These are phyloP conservation scores for Oceanodroma leucorhoa DNA, from an alignment of 2,797 vertebrate genomes.

Conservation along the genomic window DNA sequence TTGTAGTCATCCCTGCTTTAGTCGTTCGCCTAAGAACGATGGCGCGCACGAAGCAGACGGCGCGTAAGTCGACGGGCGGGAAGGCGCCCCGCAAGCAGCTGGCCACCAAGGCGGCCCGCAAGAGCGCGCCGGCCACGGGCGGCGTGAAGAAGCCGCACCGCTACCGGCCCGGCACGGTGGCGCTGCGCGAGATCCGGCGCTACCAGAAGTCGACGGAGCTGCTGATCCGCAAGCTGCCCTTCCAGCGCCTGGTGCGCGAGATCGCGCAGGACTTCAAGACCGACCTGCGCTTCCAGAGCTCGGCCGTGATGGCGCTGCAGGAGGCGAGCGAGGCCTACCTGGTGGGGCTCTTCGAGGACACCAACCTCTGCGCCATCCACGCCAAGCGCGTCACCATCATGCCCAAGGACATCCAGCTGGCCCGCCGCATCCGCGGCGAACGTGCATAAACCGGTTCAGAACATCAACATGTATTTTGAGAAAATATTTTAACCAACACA, in stretches of 20 bases:
- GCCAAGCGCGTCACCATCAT: constrained; percentile 91
- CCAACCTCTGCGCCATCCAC: constrained; percentile 89
- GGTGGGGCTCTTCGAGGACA: constrained; percentile 89
- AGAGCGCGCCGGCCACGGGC: constrained; percentile 86
- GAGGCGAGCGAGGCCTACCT: constrained; percentile 62
- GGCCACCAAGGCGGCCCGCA: constrained; percentile 86
- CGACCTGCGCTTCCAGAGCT: constrained; percentile 83
- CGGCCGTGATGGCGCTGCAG: constrained; percentile 82
- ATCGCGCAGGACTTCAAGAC: constrained; percentile 84
- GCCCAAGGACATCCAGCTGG: constrained; percentile 90
- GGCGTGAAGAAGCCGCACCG: constrained; percentile 48
- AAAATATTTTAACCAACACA: not conserved
- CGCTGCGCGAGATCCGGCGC: constrained; percentile 79
- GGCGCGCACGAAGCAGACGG: constrained; percentile 85
- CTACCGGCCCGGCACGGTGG: constrained; percentile 72
- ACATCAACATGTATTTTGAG: too few species aligned
- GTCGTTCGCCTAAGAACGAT: not conserved
- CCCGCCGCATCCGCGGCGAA: not conserved
- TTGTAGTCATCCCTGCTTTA: too few species aligned
- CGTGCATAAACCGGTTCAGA: too few species aligned
- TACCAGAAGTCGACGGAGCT: constrained; percentile 86
- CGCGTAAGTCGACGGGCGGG: constrained; percentile 86
- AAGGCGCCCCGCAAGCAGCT: constrained; percentile 88
- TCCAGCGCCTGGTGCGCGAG: constrained; percentile 85
- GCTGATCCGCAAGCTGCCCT: constrained; percentile 84